Percentiles rank a stretch among this genome's conserved stretches.
Evolutionary conservation across 2,888 invertebrate genomes (phyloP).

Genomic region (Aricia artaxerxes): DNA sequence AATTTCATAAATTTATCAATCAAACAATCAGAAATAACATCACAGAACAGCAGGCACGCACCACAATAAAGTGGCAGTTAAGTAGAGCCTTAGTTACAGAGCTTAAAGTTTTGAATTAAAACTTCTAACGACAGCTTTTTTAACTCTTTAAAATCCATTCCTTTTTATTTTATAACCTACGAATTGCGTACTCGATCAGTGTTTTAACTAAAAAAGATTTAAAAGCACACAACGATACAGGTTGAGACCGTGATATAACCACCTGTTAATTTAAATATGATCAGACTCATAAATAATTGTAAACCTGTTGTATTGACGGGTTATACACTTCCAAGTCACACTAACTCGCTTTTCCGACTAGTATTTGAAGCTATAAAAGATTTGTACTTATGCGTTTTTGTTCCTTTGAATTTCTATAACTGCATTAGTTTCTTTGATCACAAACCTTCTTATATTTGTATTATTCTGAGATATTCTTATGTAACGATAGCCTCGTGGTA

Average conservation of each 20-base stretch:
- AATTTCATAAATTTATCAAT: too few species aligned
- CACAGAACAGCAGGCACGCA: too few species aligned
- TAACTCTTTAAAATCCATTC: too few species aligned
- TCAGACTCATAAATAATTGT: constrained; percentile 3
- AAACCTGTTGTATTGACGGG: constrained; percentile 14
- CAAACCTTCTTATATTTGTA: background rate
- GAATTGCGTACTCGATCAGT: background rate
- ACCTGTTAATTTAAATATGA: constrained; percentile 12
- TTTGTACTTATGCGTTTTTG: background rate
- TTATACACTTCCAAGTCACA: background rate
- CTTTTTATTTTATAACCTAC: background rate
- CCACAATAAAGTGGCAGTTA: too few species aligned
- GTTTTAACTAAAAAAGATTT: background rate
- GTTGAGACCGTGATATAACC: constrained; percentile 14
- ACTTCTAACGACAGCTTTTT: too few species aligned
- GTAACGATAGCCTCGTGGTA: too few species aligned
- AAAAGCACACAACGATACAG: background rate
- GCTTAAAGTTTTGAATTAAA: too few species aligned
- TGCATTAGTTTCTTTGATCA: background rate
- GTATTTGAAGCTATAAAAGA: background rate
- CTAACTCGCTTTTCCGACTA: background rate
- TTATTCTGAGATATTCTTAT: too few species aligned
- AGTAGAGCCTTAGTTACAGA: too few species aligned
- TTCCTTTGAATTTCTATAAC: background rate
- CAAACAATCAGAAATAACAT: too few species aligned